Evolutionary conservation across 2,797 vertebrate species (phyloP).

Genomic region (Lepilemur ruficaudatus): DNA sequence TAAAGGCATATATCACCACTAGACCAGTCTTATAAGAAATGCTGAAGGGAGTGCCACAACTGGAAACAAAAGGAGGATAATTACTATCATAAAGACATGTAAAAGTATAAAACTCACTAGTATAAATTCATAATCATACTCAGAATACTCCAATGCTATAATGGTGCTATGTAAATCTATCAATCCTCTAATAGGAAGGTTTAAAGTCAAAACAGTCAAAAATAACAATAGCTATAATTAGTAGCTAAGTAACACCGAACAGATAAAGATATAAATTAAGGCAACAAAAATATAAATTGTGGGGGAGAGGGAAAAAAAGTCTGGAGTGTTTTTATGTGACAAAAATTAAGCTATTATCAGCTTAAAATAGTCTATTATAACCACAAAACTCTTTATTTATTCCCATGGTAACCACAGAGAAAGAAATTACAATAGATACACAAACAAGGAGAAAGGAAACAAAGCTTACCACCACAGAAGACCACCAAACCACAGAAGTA

Average conservation of each 20-base stretch:
- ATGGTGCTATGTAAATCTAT: background rate
- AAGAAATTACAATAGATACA: background rate
- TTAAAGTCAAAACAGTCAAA: background rate
- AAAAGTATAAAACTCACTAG: background rate
- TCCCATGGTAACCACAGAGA: background rate
- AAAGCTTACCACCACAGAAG: background rate
- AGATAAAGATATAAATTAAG: background rate
- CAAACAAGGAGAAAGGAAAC: background rate
- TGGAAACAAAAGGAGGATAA: background rate
- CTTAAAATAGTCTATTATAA: background rate
- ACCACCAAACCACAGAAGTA: background rate
- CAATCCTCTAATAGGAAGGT: background rate
- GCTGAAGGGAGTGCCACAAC: background rate
- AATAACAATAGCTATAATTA: background rate
- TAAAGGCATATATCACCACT: background rate
- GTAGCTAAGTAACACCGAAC: background rate
- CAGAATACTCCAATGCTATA: background rate
- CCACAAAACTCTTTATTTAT: background rate
- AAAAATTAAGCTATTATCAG: background rate
- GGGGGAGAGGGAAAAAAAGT: background rate
- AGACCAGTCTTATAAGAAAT: background rate
- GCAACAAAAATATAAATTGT: background rate
- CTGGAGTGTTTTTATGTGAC: background rate
- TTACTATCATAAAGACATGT: background rate
- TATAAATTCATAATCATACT: background rate